Evolutionary conservation across 1,140 invertebrate species (phyloP), one percentile per base, ranked within the genome.

Genomic region (Euglossa dilemma): DNA sequence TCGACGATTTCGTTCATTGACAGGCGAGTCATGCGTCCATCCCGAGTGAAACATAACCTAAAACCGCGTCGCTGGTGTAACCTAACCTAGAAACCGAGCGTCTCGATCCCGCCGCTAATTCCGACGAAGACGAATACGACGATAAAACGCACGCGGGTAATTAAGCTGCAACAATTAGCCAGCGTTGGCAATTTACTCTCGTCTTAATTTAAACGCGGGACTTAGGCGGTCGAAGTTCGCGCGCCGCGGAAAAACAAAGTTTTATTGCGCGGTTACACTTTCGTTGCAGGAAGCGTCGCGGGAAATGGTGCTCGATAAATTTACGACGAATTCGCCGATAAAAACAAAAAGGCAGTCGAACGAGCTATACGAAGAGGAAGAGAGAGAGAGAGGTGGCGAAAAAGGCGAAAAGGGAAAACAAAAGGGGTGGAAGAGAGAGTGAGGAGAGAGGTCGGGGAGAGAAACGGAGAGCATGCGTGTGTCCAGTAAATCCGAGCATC

Each of bases 241-340:
- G 54, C 52, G 71, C 69, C 70, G 76, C 61, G 56, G 71, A 56
- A 80, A 85, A 72, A 66, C 54, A 82, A 70, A 73, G 73, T 66
- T 87, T 63, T 85, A 87, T 74, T 45, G 50, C 61, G 43, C 76
- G 84, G 86, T 87, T 84, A 59, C 82, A 81, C 83, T 87, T 87
- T 88, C 86, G 82, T 88, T 88, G 77, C 64, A 74, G 73, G 76
- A 64, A 70, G 73, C 83, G 70, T 78, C 78, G 79, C 59, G 66
- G 75, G 70, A 88, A 88, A 88, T 85, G 79, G 79, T 79, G 74
- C 66, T 85, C 87, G 86, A 88, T 88, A 88, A 88, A 88, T 88
- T 88, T 83, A 85, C 86, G 86, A 88, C 79, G 87, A 85, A 88
- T 88, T 88, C 78, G 59, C 83, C 75, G 87, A 88, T 88, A 88